Conservation (phyloP, 2,888 invertebrate species). For the Nematopogon swammerdamellus region DNA sequence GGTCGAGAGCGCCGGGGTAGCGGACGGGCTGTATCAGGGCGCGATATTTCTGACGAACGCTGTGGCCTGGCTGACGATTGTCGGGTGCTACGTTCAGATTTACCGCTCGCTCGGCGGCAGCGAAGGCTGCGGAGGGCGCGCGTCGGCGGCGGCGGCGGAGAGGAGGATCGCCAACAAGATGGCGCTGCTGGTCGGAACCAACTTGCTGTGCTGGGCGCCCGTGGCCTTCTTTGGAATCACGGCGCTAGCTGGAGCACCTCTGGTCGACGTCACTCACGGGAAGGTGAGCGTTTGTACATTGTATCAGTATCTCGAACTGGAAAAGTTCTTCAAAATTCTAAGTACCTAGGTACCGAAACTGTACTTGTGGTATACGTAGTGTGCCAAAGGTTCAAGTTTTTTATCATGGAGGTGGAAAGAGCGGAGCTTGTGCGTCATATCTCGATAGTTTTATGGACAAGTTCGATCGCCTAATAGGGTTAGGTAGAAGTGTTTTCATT, state of each 20-base stretch:
- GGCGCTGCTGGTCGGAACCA: constrained; percentile 84
- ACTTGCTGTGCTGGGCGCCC: constrained; percentile 83
- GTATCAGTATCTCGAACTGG: too few relatives aligned
- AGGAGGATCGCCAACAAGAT: constrained; percentile 84
- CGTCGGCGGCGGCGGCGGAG: constrained; percentile 60
- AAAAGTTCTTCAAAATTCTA: too few relatives aligned
- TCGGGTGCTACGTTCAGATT: constrained; percentile 82
- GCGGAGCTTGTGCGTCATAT: too few relatives aligned
- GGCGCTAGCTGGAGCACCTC: constrained; percentile 77
- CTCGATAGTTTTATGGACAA: too few relatives aligned
- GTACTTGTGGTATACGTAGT: too few relatives aligned
- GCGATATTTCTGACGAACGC: constrained; percentile 73
- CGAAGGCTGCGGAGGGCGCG: constrained; percentile 61
- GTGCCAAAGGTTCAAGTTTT: too few relatives aligned
- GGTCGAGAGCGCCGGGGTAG: constrained; percentile 69
- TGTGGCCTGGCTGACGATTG: constrained; percentile 78
- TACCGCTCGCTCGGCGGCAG: constrained; percentile 76
- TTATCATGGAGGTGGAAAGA: too few relatives aligned
- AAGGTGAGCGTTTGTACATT: too few relatives aligned
- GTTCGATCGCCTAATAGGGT: too few relatives aligned
- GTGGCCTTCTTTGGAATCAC: constrained; percentile 87
- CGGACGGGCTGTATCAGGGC: constrained; percentile 72
- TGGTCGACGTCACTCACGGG: constrained; percentile 78
- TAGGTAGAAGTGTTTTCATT: too few relatives aligned
- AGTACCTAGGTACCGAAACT: too few relatives aligned